phyloP scores from a whole-genome alignment of 2,888 invertebrate genomes.

The Cosmia pyralina region DNA sequence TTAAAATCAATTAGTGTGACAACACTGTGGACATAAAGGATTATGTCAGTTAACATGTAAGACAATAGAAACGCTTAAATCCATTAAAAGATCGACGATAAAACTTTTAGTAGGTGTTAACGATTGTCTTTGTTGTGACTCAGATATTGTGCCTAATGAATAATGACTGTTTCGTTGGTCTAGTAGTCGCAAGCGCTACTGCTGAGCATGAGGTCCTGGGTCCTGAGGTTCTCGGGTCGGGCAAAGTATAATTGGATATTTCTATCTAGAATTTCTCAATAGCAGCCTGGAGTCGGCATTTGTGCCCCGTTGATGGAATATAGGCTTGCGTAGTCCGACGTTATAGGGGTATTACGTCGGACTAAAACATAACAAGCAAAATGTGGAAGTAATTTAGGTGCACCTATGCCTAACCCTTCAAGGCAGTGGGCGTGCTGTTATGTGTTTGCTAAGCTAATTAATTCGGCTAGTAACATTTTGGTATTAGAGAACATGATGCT shows the following conservation, averaged over 20 bases:
- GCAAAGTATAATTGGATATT: not conserved
- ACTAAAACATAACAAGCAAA: too few relatives aligned
- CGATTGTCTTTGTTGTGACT: not conserved
- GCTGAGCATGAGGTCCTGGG: not conserved
- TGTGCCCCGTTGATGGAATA: too few relatives aligned
- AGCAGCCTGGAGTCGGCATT: not conserved
- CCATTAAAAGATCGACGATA: conserved; percentile 37
- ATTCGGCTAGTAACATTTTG: not conserved
- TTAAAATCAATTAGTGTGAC: conserved; percentile 48
- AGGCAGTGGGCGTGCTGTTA: too few relatives aligned
- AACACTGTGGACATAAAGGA: conserved; percentile 27
- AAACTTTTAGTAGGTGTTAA: conserved; percentile 8
- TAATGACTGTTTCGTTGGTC: not conserved
- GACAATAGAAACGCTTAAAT: conserved; percentile 29
- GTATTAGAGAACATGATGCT: not conserved
- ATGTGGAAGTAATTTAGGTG: too few relatives aligned
- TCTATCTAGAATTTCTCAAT: not conserved
- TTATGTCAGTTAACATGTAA: conserved; percentile 11
- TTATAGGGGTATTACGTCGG: too few relatives aligned
- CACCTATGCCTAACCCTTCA: too few relatives aligned
- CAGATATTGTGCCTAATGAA: not conserved
- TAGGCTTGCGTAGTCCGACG: too few relatives aligned
- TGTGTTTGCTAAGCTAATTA: too few relatives aligned
- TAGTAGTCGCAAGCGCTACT: not conserved
- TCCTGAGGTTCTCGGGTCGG: too few relatives aligned